Evolutionary conservation across 2,888 invertebrate genomes (phyloP).

Genomic region (Bellardia bayeri): DNA sequence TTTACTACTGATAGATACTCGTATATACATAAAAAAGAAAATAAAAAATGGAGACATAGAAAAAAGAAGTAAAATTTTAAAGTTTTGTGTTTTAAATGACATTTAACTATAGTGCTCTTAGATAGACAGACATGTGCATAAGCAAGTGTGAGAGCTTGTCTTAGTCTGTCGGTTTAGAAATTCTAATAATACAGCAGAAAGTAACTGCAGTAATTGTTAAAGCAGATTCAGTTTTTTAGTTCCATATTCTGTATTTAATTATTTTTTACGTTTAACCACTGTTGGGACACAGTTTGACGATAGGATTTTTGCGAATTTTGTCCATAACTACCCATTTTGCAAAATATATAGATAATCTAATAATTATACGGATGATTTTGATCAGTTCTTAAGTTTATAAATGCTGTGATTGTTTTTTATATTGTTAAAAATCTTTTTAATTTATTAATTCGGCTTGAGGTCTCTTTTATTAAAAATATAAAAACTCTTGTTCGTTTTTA

Average conservation of each 20-base stretch:
- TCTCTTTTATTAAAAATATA: no score
- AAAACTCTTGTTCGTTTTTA: no score
- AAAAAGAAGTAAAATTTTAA: background rate
- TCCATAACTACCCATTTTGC: no score
- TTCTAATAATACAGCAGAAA: background rate
- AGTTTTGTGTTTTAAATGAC: constrained; percentile 29
- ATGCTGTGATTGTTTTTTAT: no score
- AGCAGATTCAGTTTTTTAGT: no score
- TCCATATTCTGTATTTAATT: background rate
- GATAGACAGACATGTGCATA: background rate
- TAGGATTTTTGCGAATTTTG: no score
- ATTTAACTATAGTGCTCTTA: constrained; percentile 18
- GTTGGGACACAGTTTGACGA: background rate
- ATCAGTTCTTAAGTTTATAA: no score
- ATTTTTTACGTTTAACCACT: background rate
- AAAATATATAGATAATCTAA: no score
- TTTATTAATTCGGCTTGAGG: no score
- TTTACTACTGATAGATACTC: background rate
- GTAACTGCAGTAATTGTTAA: no score
- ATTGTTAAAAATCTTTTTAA: no score
- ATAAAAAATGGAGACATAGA: background rate
- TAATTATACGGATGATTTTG: no score
- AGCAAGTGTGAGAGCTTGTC: background rate
- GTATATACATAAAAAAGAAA: background rate
- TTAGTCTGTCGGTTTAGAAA: background rate